Percentiles rank a stretch among this genome's conserved stretches.
Evolutionary conservation across 1,140 invertebrate species (phyloP).

Genomic region (Hydropsyche tenuis): DNA sequence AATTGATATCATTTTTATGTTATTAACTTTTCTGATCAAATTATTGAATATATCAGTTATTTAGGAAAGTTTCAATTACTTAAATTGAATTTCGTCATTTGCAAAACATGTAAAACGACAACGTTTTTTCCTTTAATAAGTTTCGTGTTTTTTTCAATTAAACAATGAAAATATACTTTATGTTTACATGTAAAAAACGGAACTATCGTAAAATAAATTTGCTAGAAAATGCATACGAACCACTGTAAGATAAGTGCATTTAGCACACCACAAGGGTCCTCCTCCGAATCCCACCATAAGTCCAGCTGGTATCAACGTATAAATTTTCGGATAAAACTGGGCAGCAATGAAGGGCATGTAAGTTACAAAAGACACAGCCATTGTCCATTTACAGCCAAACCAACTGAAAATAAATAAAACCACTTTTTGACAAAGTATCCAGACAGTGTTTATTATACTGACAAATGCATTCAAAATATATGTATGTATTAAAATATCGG

Average conservation of each 20-base stretch:
- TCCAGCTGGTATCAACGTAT: conserved; percentile 86
- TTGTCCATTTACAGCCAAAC: conserved; percentile 86
- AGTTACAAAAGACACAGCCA: conserved; percentile 81
- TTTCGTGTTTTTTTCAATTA: too few species aligned
- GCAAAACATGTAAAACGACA: too few species aligned
- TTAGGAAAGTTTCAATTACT: too few species aligned
- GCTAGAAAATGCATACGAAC: conserved; percentile 53
- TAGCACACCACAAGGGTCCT: conserved; percentile 88
- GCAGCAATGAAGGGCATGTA: conserved; percentile 88
- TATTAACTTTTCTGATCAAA: too few species aligned
- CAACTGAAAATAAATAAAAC: conserved; percentile 63
- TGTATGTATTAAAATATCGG: too few species aligned
- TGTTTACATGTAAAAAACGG: neutral
- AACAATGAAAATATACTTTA: neutral
- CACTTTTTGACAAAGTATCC: neutral
- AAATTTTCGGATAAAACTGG: conserved; percentile 84
- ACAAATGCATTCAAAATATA: too few species aligned
- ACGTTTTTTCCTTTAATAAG: too few species aligned
- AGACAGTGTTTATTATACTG: too few species aligned
- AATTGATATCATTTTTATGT: too few species aligned
- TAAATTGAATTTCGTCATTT: too few species aligned
- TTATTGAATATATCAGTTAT: too few species aligned
- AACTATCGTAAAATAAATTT: neutral
- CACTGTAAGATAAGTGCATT: conserved; percentile 87
- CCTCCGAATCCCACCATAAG: conserved; percentile 85